Percentiles rank a stretch among this genome's conserved stretches.
These are phyloP conservation scores for Cavia porcellus DNA, from an alignment of 2,113 vertebrate species.

Conservation along the genomic window DNA sequence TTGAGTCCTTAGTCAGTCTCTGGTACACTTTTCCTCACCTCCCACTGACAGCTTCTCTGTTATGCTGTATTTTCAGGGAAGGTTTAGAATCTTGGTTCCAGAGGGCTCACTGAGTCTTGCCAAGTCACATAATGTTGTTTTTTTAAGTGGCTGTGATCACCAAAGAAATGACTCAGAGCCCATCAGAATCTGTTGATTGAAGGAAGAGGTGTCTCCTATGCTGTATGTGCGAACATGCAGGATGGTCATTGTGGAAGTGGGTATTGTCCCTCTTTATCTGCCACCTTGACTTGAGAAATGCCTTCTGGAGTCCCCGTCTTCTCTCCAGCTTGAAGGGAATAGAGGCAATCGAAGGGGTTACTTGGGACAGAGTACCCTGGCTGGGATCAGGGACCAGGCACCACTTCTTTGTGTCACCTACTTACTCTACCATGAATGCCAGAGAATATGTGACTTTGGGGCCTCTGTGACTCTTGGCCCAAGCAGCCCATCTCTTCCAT, in stretches of 20 bases:
- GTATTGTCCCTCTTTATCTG: neutral
- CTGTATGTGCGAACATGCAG: neutral
- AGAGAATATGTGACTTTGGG: no score
- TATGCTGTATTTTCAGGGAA: neutral
- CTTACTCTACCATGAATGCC: neutral
- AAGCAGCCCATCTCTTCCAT: neutral
- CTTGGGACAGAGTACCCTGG: neutral
- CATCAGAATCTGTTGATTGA: neutral
- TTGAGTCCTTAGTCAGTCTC: neutral
- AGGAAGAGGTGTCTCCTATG: neutral
- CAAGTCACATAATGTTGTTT: rapidly evolving
- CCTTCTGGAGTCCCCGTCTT: neutral
- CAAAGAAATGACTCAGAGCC: neutral
- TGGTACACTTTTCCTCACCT: neutral
- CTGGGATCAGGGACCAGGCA: neutral
- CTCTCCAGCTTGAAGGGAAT: neutral
- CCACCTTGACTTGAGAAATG: no score
- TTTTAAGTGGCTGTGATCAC: neutral
- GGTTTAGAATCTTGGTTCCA: neutral
- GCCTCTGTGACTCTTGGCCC: neutral
- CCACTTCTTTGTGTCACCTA: neutral
- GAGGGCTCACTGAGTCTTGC: neutral
- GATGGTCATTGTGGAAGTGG: neutral
- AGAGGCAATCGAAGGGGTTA: neutral
- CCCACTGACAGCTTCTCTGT: neutral